Evolutionary conservation across 2,797 vertebrate genomes (phyloP).

Genomic region (Picus viridis): DNA sequence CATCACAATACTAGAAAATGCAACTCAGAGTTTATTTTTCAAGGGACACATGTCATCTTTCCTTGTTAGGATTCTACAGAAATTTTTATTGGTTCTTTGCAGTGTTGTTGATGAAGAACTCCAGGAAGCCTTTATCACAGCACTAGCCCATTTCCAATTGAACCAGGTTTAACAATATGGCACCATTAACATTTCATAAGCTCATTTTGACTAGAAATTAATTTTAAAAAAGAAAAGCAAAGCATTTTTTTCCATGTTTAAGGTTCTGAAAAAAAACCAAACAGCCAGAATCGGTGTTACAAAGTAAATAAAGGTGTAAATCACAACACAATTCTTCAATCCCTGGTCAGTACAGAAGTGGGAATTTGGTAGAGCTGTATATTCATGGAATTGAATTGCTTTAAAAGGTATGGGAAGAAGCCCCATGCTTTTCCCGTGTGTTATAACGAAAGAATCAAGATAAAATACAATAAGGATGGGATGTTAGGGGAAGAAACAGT

Average conservation of each 20-base stretch:
- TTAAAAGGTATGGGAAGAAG: not conserved
- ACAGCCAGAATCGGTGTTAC: not conserved
- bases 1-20: conserved; percentile 49
- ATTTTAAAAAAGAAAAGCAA: not conserved
- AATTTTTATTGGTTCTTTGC: not conserved
- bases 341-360: not conserved
- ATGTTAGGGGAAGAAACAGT: too few species aligned
- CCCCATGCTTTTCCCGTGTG: too few species aligned
- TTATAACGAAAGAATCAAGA: too few species aligned
- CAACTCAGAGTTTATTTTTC: conserved; percentile 23
- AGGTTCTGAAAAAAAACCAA: not conserved
- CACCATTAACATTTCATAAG: not conserved
- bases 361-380: not conserved
- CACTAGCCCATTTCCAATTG: not conserved
- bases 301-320: not conserved
- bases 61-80: not conserved
- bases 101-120: not conserved
- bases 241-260: not conserved
- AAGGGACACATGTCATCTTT: not conserved
- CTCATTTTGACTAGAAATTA: not conserved
- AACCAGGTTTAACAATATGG: not conserved
- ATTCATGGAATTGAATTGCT: not conserved
- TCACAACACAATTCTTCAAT: not conserved
- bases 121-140: not conserved
- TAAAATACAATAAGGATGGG: too few species aligned